phyloP scores from a whole-genome alignment of 2,888 invertebrate genomes.

The Poecilus cupreus region DNA sequence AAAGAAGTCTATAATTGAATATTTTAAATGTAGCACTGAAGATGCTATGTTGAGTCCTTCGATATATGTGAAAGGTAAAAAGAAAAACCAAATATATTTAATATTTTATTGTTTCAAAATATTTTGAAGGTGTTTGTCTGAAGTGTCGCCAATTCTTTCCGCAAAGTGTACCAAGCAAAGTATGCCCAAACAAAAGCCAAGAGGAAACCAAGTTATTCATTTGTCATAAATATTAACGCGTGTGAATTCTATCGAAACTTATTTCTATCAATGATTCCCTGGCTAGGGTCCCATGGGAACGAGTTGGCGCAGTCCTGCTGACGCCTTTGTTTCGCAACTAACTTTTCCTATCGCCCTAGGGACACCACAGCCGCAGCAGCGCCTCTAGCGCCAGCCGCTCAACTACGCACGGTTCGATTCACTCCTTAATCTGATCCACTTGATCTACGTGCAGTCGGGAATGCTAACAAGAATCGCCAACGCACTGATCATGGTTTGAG shows the following conservation, averaged over 20 bases:
- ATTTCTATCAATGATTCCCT: conserved; percentile 38
- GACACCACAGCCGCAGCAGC: conserved; percentile 23
- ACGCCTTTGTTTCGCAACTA: conserved; percentile 59
- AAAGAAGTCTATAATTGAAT: too few species aligned
- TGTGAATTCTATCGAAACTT: conserved; percentile 48
- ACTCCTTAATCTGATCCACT: conserved; percentile 54
- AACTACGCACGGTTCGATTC: conserved; percentile 26
- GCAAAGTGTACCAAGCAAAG: neutral
- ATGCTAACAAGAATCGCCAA: conserved; percentile 8
- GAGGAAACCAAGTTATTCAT: conserved; percentile 45
- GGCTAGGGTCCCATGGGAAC: conserved; percentile 43
- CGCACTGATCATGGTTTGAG: neutral
- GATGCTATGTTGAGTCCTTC: too few species aligned
- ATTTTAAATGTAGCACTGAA: too few species aligned
- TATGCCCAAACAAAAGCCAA: neutral
- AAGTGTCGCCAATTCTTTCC: neutral
- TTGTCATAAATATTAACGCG: conserved; percentile 55
- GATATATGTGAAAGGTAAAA: too few species aligned
- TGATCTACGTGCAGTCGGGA: conserved; percentile 27
- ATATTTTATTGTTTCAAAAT: too few species aligned
- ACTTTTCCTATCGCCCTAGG: conserved; percentile 55
- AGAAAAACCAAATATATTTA: too few species aligned
- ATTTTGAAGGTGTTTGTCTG: too few species aligned
- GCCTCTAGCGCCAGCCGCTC: conserved; percentile 21
- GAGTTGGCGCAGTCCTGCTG: conserved; percentile 37